Base-by-base conservation (phyloP, 1,140 invertebrate species). In the Ptiloglossa arizonensis region DNA sequence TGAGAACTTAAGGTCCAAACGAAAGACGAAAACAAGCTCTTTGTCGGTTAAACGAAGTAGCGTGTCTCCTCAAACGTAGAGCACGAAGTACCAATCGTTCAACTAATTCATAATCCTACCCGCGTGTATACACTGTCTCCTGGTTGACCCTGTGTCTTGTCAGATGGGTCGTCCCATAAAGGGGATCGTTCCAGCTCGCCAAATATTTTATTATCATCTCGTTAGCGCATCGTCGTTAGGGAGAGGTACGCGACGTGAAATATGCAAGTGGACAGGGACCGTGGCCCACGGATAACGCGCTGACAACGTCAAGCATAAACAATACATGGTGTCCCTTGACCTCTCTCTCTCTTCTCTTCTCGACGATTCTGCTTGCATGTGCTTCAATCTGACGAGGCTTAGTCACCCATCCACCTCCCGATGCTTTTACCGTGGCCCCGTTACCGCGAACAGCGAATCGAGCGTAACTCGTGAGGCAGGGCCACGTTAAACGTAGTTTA, bases 191-290 rank as follows among this genome's bases (percentile, higher is more conserved):
- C 56, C 74, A 67, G 70, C 75, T 73, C 76, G 80, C 35, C 76
- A 86, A 87, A 88, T 89, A 86, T 89, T 87, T 87, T 88, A 89
- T 88, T 87, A 86, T 86, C 83, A 87, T 86, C 87, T 88, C 86
- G 87, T 89, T 89, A 89, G 86, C 68, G 80, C 73, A 79, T 81
- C 82, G 86, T 88, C 80, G 87, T 88, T 87, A 85, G 82, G 77
- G 57, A 60, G 72, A 80, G 82, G 80, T 69, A 66, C 67, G 67
- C 29, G 48, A 63, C 35, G 71, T 89, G 66, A 88, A 89, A 87
- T 88, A 88, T 89, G 79, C 76, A 89, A 71, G 66, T 74, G 71
- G 57, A 52, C 72, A 48, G 80, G 79, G 81, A 81, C 69, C n/a
- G 44, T 78, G 66, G 71, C 68, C 75, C 44, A 59, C 62, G 79